Evolutionary conservation across 2,797 vertebrate genomes (phyloP).

Genomic region (Chelidonichthys spinosus): DNA sequence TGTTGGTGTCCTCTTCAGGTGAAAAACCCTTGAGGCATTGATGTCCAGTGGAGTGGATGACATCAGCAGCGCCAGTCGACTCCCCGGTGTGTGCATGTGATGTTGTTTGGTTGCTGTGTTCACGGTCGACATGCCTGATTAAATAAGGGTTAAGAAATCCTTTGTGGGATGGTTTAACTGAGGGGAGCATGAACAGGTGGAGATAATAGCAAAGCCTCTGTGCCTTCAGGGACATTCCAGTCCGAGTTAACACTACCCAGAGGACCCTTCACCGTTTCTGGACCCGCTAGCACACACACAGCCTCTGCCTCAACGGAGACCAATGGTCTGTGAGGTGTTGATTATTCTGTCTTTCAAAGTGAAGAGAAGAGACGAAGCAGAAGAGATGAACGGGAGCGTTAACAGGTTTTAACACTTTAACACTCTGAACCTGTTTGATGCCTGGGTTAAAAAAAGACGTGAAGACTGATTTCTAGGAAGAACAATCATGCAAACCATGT

Average conservation of each 20-base stretch:
- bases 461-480: neutral
- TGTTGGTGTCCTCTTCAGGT: conserved; percentile 11
- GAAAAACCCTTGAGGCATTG: conserved; percentile 17
- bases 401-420: neutral
- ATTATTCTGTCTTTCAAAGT: conserved; percentile 23
- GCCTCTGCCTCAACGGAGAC: neutral
- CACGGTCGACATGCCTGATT: conserved; percentile 26
- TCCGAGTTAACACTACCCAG: conserved; percentile 36
- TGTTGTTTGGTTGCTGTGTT: conserved; percentile 16
- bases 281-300: conserved; percentile 13
- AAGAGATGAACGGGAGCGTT: neutral
- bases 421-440: conserved; percentile 4
- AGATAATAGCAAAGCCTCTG: conserved; percentile 42
- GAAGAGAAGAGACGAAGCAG: conserved; percentile 10
- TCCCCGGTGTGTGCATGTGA: neutral
- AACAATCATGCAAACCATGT: conserved; percentile 23
- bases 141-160: conserved; percentile 44
- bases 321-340: conserved; percentile 6
- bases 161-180: conserved; percentile 32
- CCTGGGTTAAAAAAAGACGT: neutral
- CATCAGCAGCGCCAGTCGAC: conserved; percentile 30
- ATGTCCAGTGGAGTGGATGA: conserved; percentile 35
- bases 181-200: conserved; percentile 49
- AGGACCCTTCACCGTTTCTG: conserved; percentile 26
- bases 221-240: conserved; percentile 76